Base-by-base conservation (phyloP, 2,113 vertebrate species). In the Cepphus grylle region DNA sequence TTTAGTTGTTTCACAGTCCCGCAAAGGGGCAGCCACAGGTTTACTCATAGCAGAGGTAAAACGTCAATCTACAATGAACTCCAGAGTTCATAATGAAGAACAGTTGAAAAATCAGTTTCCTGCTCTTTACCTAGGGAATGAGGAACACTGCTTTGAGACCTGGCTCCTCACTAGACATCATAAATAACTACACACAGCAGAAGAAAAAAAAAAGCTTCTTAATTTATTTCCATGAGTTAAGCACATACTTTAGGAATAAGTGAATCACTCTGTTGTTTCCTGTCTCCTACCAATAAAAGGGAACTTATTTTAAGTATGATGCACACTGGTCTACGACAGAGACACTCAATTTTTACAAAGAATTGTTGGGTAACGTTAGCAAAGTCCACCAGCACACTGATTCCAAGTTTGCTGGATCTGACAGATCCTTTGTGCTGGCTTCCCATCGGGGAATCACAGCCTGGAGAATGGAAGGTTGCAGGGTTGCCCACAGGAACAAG, bases 151-250 rank as follows among this genome's bases (percentile, higher is more conserved):
- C 30, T 96, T 55, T 81, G 88, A 78, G 96, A 89, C 36, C 91
- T 94, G 93, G 73, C 77, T 85, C 52, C 66, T 87, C 53, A 38
- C 56, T 45, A 65, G 50, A 40, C 58, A 45, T 73, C 91, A 61
- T 93, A 95, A 96, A 91, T 94, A 95, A 91, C 80, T 56, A 61
- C 22, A 58, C 6, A 67, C 8, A 47, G 40, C 47, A 93, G 55
- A 9, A n/a, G 12, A 6, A 11, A n/a, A 50, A 25, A 29, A 56
- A 50, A 52, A 26, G 4, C 9, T 52, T 50, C 67, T 88, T 88
- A 66, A 91, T 93, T 83, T 93, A n/a, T 89, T 94, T 95, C 88
- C 73, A 69, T 95, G 86, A 91, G 77, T 93, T 94, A 91, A 90
- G 86, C 53, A 85, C 84, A 89, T 95, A 88, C 58, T 91, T 96